Conservation (phyloP, 2,888 invertebrate genomes). For the Tetrapedia diversipes region DNA sequence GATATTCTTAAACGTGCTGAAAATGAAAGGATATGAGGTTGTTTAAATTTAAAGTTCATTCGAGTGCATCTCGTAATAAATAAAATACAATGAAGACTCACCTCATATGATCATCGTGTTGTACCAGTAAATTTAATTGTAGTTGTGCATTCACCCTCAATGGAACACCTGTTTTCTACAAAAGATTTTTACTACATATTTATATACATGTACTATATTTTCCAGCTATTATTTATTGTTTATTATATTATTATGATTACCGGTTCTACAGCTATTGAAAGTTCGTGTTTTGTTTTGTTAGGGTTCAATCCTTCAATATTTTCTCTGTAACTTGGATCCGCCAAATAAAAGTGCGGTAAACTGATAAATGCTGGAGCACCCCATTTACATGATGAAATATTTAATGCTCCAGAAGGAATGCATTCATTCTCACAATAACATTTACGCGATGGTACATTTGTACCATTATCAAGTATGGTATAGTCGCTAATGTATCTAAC, state of each 20-base stretch:
- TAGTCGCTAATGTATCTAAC: slow-evolving; percentile 85
- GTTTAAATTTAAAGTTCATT: neutral
- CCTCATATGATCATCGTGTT: slow-evolving; percentile 84
- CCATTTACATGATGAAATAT: slow-evolving; percentile 89
- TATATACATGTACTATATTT: neutral
- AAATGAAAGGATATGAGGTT: slow-evolving; percentile 63
- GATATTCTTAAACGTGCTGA: slow-evolving; percentile 85
- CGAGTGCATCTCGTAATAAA: neutral
- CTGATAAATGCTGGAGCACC: slow-evolving; percentile 93
- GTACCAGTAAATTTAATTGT: slow-evolving; percentile 89
- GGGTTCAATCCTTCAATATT: slow-evolving; percentile 88
- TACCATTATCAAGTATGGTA: slow-evolving; percentile 89
- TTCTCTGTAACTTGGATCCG: slow-evolving; percentile 87
- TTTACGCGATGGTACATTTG: slow-evolving; percentile 84
- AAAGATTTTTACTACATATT: slow-evolving; percentile 27
- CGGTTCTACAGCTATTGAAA: slow-evolving; percentile 89
- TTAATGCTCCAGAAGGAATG: slow-evolving; percentile 86
- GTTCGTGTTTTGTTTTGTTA: slow-evolving; percentile 86
- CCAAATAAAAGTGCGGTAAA: slow-evolving; percentile 91
- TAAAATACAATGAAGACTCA: slow-evolving; percentile 80
- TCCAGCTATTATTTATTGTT: neutral
- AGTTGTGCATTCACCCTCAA: slow-evolving; percentile 88
- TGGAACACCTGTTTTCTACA: slow-evolving; percentile 89
- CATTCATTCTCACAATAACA: slow-evolving; percentile 87
- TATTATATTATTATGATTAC: slow-evolving; percentile 73